Evolutionary conservation across 2,888 invertebrate species (phyloP).

Genomic region (Prosapia bicincta): DNA sequence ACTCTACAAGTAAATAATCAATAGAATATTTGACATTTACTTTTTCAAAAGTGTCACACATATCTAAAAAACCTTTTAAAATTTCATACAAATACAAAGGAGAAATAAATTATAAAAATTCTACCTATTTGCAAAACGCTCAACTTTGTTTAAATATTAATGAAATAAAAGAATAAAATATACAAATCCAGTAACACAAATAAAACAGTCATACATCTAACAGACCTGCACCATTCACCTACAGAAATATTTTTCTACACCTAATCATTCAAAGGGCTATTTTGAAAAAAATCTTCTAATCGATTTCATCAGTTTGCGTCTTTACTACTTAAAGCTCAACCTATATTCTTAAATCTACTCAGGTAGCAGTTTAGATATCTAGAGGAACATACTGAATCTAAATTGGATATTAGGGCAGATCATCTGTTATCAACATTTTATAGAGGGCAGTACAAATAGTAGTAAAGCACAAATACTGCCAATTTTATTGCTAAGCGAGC

Average conservation of each 20-base stretch:
- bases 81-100: no score
- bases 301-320: neutral
- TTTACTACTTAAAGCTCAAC: neutral
- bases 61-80: no score
- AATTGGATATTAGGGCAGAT: neutral
- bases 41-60: no score
- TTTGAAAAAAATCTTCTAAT: neutral
- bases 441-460: neutral
- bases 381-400: neutral
- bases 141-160: neutral
- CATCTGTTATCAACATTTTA: neutral
- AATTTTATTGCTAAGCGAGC: slow-evolving; percentile 2
- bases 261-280: slow-evolving; percentile 1
- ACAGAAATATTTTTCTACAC: neutral
- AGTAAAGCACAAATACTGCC: neutral
- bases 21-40: no score
- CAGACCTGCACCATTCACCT: neutral
- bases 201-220: neutral
- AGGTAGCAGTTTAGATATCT: neutral
- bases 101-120: no score
- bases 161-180: neutral
- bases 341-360: neutral
- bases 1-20: no score
- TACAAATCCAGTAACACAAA: neutral
- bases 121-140: neutral